A percentile compares a stretch with the other conserved stretches of the same genome.
Conservation (phyloP, 2,113 vertebrate species). For the Lucifuga dentata region DNA sequence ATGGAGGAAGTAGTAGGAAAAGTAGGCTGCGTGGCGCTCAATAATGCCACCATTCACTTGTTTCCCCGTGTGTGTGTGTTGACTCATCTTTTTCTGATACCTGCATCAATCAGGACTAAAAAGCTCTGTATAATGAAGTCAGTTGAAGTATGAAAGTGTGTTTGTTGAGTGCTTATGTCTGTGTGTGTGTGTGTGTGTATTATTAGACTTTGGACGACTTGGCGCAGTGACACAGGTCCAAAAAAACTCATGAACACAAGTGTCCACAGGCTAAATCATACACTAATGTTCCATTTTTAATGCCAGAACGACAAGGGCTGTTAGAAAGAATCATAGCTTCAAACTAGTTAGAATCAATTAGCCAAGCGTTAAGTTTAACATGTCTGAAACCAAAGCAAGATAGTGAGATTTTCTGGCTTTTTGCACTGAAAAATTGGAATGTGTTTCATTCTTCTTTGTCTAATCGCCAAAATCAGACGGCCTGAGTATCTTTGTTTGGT, state of each 20-base stretch:
- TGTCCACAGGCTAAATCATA: no score
- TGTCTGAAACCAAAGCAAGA: background rate
- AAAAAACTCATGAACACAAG: conserved; percentile 4
- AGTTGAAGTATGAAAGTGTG: background rate
- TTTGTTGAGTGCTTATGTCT: conserved; percentile 1
- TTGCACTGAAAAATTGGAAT: background rate
- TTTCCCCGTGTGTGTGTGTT: conserved; percentile 27
- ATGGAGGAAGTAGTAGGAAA: conserved; percentile 60
- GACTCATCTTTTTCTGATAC: background rate
- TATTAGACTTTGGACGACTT: conserved; percentile 9
- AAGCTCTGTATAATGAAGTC: background rate
- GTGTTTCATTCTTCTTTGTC: conserved; percentile 3
- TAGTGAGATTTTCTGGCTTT: background rate
- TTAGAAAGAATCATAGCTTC: no score
- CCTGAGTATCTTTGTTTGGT: no score
- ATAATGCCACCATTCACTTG: conserved; percentile 51
- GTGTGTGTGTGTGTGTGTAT: background rate
- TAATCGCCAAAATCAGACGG: conserved; percentile 11
- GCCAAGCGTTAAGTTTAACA: no score
- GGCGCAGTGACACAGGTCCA: conserved; percentile 29
- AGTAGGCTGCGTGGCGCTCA: conserved; percentile 52
- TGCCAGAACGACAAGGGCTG: no score
- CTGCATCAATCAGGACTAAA: background rate
- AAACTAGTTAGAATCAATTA: no score
- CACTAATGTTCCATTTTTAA: no score